These are phyloP conservation scores for Phragmatobia fuliginosa DNA, from an alignment of 2,888 invertebrate genomes.

Conservation along the genomic window DNA sequence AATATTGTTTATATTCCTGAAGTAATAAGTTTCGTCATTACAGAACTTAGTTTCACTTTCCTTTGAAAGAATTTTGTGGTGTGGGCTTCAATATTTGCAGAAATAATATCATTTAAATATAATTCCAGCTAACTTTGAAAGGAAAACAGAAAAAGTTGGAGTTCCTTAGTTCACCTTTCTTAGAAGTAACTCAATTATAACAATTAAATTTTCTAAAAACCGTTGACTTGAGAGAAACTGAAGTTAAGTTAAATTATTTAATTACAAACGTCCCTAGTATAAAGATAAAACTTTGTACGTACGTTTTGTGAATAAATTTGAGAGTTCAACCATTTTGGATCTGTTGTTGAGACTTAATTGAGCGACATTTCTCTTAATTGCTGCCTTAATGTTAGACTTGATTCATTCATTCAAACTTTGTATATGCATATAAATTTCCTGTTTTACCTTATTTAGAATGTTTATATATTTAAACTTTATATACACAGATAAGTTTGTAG, in stretches of 20 bases:
- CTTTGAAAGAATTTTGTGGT: no score
- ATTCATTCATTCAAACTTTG: neutral
- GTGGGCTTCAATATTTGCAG: no score
- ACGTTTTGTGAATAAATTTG: conserved; percentile 34
- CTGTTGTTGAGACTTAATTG: conserved; percentile 20
- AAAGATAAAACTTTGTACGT: conserved; percentile 25
- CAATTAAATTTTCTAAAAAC: conserved; percentile 34
- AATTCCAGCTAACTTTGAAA: neutral
- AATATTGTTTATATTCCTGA: no score
- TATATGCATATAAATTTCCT: neutral
- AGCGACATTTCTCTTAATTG: conserved; percentile 14
- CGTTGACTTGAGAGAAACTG: conserved; percentile 28
- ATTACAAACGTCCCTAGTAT: conserved; percentile 32
- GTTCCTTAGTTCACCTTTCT: conserved; percentile 21
- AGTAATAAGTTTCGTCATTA: no score
- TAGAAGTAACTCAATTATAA: conserved; percentile 25
- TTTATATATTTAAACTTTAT: neutral
- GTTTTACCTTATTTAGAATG: neutral
- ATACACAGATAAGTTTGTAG: neutral
- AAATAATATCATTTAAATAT: no score
- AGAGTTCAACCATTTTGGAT: conserved; percentile 25
- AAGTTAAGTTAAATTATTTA: conserved; percentile 38
- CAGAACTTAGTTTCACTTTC: no score
- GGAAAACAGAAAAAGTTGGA: neutral
- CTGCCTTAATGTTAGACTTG: conserved; percentile 6